A percentile compares a stretch with the other conserved stretches of the same genome.
Evolutionary conservation across 2,888 invertebrate species (phyloP).

Genomic region (Coenonympha glycerion): DNA sequence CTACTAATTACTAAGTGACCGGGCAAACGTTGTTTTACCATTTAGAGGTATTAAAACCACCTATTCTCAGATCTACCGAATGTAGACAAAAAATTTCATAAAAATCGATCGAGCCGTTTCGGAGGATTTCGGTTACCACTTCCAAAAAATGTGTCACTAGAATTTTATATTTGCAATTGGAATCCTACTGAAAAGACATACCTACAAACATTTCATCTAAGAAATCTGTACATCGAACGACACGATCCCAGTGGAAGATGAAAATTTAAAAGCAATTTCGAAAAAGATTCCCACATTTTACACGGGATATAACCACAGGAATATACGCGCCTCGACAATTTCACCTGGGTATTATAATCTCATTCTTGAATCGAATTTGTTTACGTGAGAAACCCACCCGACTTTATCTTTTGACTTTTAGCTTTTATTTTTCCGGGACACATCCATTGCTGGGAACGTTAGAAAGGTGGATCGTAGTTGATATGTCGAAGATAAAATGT

Average conservation of each 20-base stretch:
- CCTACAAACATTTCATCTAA: background rate
- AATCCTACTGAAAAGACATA: no score
- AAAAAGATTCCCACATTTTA: constrained; percentile 28
- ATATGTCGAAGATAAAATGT: constrained; percentile 13
- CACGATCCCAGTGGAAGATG: constrained; percentile 9
- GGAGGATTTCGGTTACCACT: no score
- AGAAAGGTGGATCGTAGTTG: constrained; percentile 14
- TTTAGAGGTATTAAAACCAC: no score
- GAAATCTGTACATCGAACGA: background rate
- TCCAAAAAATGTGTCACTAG: no score
- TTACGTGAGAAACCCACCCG: constrained; percentile 60
- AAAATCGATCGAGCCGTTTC: no score
- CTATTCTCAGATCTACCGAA: no score
- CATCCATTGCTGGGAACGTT: constrained; percentile 20
- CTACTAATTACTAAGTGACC: no score
- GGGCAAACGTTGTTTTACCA: no score
- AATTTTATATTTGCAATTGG: no score
- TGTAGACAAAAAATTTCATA: no score
- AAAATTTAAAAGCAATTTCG: constrained; percentile 20
- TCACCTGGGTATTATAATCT: constrained; percentile 55
- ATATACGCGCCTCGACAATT: constrained; percentile 39
- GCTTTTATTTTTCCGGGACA: background rate
- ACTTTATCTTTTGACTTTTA: constrained; percentile 34
- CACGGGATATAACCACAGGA: constrained; percentile 26
- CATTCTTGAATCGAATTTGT: constrained; percentile 62